These are phyloP conservation scores for Enteromius mattozi DNA, from an alignment of 2,797 vertebrate genomes.

Conservation along the genomic window DNA sequence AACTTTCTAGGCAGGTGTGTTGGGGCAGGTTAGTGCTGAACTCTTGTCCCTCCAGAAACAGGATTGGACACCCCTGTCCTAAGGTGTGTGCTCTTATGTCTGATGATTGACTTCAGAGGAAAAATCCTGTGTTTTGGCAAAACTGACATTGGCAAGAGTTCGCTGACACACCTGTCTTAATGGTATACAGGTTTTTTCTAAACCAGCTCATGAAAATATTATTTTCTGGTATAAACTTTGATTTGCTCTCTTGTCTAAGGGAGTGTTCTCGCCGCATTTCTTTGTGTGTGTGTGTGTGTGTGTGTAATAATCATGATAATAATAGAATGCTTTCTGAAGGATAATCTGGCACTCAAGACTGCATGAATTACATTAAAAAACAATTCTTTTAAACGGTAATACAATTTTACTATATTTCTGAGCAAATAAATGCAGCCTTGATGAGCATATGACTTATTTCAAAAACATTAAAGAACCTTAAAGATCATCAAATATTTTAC, in stretches of 20 bases:
- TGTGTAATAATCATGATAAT: too few relatives aligned
- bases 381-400: background rate
- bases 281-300: background rate
- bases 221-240: background rate
- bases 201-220: background rate
- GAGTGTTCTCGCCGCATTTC: background rate
- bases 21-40: background rate
- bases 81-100: background rate
- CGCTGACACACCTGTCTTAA: slow-evolving; percentile 9
- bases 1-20: background rate
- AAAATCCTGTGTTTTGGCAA: background rate
- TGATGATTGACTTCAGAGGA: background rate
- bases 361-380: background rate
- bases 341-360: too few relatives aligned
- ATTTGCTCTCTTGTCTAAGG: background rate
- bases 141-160: slow-evolving; percentile 5
- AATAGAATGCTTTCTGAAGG: background rate
- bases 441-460: background rate
- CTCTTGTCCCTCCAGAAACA: background rate
- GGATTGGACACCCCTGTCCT: background rate
- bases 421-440: background rate
- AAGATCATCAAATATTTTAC: background rate
- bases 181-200: background rate
- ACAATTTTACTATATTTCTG: background rate
- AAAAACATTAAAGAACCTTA: background rate